Conservation (phyloP, 1,140 invertebrate species). For the Oreohelix idahoensis region DNA sequence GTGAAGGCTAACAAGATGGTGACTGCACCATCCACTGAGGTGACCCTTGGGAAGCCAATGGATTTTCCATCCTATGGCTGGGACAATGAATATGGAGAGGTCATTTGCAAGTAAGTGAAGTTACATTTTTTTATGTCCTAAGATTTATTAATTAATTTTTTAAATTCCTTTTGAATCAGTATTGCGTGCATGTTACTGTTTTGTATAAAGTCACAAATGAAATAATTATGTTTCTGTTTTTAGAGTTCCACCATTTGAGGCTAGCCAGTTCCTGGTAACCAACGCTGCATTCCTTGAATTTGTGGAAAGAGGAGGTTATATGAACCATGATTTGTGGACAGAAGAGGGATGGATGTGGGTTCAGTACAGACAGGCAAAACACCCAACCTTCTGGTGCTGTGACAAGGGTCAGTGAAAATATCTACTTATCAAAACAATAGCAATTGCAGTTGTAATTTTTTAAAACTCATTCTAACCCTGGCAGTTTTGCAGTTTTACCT, state of each 20-base stretch:
- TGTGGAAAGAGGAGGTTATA: slow-evolving; percentile 69
- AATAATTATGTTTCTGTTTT: slow-evolving; percentile 30
- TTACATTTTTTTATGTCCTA: background rate
- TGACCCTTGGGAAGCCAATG: slow-evolving; percentile 68
- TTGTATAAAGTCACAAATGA: no score
- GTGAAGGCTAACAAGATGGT: slow-evolving; percentile 43
- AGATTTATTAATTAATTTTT: no score
- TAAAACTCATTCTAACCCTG: no score
- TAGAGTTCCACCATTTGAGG: slow-evolving; percentile 70
- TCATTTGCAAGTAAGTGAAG: slow-evolving; percentile 55
- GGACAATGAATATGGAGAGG: slow-evolving; percentile 72
- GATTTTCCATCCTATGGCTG: slow-evolving; percentile 72
- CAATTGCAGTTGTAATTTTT: no score
- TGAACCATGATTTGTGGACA: slow-evolving; percentile 63
- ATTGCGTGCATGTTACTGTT: no score
- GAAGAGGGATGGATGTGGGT: slow-evolving; percentile 71
- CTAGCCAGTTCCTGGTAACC: slow-evolving; percentile 67
- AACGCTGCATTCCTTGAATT: slow-evolving; percentile 71
- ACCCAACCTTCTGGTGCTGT: slow-evolving; percentile 72
- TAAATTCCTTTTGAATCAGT: no score
- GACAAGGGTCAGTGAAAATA: slow-evolving; percentile 57
- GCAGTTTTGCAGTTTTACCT: no score
- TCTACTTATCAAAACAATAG: background rate
- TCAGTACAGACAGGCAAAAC: slow-evolving; percentile 61
- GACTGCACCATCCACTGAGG: slow-evolving; percentile 38